Base-by-base conservation (phyloP, 2,797 vertebrate species). In the Gila robusta region DNA sequence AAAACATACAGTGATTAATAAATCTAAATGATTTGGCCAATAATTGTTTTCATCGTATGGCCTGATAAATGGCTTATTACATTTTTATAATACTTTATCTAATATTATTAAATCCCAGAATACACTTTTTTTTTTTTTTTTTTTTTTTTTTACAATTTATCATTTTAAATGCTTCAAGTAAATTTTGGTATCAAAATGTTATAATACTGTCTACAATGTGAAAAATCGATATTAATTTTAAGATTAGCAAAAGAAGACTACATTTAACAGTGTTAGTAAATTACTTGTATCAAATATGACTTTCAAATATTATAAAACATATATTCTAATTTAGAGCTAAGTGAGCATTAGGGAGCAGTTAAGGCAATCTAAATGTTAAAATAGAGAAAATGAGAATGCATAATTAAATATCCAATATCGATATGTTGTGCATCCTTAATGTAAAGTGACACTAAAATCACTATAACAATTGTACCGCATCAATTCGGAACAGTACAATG, bases 381-480 rank as follows among this genome's bases (percentile, higher is more conserved):
- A 32, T 66, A 32, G 17, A 16, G 14, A 66, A 66, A 66, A 32
- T 66, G 64, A 17, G 64, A 28, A 66, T 32, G 28, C 14, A 32
- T 6, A 66, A 28, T 64, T 16, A 28, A 32, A 66, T 32, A 17
- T 66, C 62, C 26, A 28, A 66, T 32, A 66, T 32, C 6, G 2
- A 19, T 32, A 74, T 28, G 19, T 32, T 74, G 44, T 32, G 8
- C 72, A 49, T 73, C n/a, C n/a, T 47, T 49, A 47, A 37, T 56
- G 35, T 82, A 56, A 81, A 41, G 67, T 71, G 16, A 70, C 64
- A 28, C 62, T 32, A 66, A 70, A 39, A 37, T 54, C 32, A 37
- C 32, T 10, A 11, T 14, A n/a, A 49, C 6, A n/a, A 37, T 37
- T 70, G 6, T 35, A 70, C n/a, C 41, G n/a, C 10, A 66, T 66